Evolutionary conservation across 2,888 invertebrate genomes (phyloP).

Genomic region (Ptychoptera albimana): DNA sequence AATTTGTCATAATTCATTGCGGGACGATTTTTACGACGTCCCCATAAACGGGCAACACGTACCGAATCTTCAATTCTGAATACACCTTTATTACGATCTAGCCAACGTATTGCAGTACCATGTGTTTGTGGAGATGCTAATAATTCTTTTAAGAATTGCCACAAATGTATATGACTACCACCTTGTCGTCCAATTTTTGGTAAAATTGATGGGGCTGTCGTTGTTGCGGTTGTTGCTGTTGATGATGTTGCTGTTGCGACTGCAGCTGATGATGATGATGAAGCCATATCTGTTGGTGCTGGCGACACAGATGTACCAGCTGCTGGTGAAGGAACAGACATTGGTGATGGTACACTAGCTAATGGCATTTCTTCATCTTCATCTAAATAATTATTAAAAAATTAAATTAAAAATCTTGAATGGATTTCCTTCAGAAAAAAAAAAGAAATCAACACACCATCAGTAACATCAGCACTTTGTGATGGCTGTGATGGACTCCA

Average conservation of each 20-base stretch:
- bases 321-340: constrained; percentile 1
- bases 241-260: constrained; percentile 17
- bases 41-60: constrained; percentile 94
- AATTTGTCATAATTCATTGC: constrained; percentile 99
- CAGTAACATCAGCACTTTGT: constrained; percentile 20
- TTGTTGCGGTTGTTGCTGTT: constrained; percentile 6
- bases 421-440: not conserved
- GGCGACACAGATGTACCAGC: constrained; percentile 11
- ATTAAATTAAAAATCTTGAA: not conserved
- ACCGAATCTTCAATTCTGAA: constrained; percentile 99
- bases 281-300: constrained; percentile 9
- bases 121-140: constrained; percentile 75
- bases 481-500: constrained; percentile 6
- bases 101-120: constrained; percentile 92
- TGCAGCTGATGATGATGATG: constrained; percentile 18
- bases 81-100: constrained; percentile 84
- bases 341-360: constrained; percentile 11
- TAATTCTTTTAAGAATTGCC: constrained; percentile 97
- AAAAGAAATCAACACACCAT: constrained; percentile 17
- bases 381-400: constrained; percentile 22
- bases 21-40: constrained; percentile 91
- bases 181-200: constrained; percentile 32
- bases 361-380: constrained; percentile 31
- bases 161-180: constrained; percentile 88
- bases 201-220: constrained; percentile 7